Conservation (phyloP, 2,888 invertebrate genomes). For the Microctonus aethiopoides region DNA sequence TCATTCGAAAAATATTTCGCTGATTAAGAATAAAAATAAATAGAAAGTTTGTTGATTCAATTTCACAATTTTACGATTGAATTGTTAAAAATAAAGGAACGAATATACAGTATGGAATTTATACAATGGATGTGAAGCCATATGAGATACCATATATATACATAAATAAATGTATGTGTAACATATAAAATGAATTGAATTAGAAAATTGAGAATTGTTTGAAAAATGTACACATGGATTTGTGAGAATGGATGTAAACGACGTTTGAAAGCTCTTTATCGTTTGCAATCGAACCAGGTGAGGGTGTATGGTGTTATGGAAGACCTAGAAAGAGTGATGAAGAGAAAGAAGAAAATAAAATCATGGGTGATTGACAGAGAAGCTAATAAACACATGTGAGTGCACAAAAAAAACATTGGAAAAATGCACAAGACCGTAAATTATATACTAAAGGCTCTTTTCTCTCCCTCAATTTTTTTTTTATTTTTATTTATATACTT, state of each 20-base stretch:
- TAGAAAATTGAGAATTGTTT: slow-evolving; percentile 14
- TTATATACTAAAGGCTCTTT: slow-evolving; percentile 25
- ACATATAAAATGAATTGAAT: background rate
- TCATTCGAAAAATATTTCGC: background rate
- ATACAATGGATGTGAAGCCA: background rate
- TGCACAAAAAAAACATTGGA: slow-evolving; percentile 27
- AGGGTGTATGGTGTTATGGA: background rate
- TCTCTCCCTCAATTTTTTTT: background rate
- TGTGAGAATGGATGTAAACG: slow-evolving; percentile 14
- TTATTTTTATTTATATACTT: background rate
- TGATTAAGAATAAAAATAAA: no score
- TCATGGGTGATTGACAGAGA: background rate
- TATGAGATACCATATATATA: background rate
- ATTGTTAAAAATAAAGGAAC: background rate
- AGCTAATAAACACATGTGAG: background rate
- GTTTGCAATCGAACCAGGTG: background rate
- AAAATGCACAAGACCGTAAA: slow-evolving; percentile 34
- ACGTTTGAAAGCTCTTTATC: slow-evolving; percentile 15
- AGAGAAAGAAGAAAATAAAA: slow-evolving; percentile 2
- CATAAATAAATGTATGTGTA: background rate
- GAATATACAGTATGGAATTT: background rate
- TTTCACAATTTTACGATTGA: background rate
- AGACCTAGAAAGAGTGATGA: slow-evolving; percentile 8
- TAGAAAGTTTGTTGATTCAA: background rate
- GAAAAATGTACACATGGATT: background rate